Percentiles rank a stretch among this genome's conserved stretches.
These are phyloP conservation scores for Parelbella ahira DNA, from an alignment of 2,888 invertebrate species.

Conservation along the genomic window DNA sequence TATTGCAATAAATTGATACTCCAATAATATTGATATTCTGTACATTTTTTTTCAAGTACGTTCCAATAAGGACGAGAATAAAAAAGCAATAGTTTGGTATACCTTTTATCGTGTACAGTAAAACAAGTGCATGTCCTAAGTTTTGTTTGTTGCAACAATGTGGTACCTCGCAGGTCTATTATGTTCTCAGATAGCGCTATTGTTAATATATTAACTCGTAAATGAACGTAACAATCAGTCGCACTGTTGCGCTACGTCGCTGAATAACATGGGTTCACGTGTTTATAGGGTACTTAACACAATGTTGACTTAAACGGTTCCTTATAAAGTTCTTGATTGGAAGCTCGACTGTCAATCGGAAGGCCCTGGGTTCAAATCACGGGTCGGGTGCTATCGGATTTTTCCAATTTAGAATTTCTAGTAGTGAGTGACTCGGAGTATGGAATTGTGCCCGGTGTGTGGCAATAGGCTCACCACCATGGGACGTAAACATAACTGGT, in stretches of 20 bases:
- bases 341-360: too few relatives aligned
- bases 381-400: too few relatives aligned
- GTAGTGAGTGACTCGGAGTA: too few relatives aligned
- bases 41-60: background rate
- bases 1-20: too few relatives aligned
- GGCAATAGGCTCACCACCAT: too few relatives aligned
- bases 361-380: too few relatives aligned
- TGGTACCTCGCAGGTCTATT: constrained; percentile 36
- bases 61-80: too few relatives aligned
- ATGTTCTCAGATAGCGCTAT: constrained; percentile 44
- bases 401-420: too few relatives aligned
- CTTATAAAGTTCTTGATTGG: background rate
- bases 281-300: constrained; percentile 17
- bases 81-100: too few relatives aligned
- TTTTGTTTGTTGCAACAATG: constrained; percentile 39
- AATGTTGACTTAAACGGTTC: constrained; percentile 8
- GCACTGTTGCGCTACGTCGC: constrained; percentile 3
- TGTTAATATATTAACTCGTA: constrained; percentile 50
- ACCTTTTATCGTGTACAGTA: background rate
- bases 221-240: constrained; percentile 40
- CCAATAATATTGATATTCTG: background rate
- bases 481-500: too few relatives aligned
- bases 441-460: too few relatives aligned
- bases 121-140: constrained; percentile 11
- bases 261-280: background rate